Conservation (phyloP, 2,113 vertebrate species). For the Phyllostomus discolor region DNA sequence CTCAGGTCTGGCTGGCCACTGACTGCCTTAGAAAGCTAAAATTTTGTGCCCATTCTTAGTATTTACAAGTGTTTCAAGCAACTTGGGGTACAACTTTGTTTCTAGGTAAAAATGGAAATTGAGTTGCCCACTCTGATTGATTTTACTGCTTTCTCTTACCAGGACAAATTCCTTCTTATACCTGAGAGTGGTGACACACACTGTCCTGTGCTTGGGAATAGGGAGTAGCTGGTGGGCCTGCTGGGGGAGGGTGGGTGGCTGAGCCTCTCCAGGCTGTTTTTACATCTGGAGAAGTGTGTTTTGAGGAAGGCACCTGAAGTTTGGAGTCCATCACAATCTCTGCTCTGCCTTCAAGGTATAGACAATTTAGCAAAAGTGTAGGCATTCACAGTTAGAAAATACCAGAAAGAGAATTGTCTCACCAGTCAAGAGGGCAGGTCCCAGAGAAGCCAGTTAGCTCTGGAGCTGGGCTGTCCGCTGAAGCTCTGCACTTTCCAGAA, state of each 20-base stretch:
- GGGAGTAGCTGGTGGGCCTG: neutral
- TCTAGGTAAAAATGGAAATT: neutral
- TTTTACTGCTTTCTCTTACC: neutral
- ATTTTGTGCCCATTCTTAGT: neutral
- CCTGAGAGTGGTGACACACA: rapidly evolving
- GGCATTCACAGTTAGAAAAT: neutral
- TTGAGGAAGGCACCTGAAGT: neutral
- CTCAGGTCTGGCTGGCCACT: neutral
- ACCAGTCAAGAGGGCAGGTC: neutral
- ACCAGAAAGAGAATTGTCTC: neutral
- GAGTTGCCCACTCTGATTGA: neutral
- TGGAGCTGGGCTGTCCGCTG: neutral
- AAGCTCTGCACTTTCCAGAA: neutral
- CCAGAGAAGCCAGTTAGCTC: neutral
- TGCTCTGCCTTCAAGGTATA: neutral
- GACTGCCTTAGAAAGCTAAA: neutral
- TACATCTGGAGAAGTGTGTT: neutral
- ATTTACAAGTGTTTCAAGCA: neutral
- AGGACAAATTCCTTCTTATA: neutral
- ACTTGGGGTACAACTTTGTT: neutral
- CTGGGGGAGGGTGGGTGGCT: rapidly evolving
- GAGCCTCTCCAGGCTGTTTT: neutral
- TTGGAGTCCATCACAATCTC: neutral
- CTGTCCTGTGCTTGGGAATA: neutral
- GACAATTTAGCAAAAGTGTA: neutral